These are phyloP conservation scores for Rissa tridactyla DNA, from an alignment of 2,113 vertebrate genomes.

Conservation along the genomic window DNA sequence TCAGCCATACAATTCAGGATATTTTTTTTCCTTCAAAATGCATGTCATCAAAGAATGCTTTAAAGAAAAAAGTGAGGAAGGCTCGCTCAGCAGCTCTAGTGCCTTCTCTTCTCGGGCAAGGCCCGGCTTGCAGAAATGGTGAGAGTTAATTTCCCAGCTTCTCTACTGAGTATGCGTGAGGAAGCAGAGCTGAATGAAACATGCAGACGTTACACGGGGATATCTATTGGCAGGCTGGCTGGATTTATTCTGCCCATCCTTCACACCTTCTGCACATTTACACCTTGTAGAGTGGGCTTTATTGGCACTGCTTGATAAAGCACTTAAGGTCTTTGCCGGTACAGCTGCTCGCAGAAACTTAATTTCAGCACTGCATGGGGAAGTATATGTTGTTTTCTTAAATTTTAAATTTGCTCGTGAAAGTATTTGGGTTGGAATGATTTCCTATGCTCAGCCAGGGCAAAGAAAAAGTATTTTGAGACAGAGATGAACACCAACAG, in stretches of 20 bases:
- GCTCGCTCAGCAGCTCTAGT: fast-evolving
- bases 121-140: neutral
- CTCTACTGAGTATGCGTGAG: neutral
- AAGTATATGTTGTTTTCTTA: neutral
- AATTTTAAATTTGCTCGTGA: neutral
- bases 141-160: neutral
- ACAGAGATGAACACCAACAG: neutral
- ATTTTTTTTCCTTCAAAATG: neutral
- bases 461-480: neutral
- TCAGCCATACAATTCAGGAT: neutral
- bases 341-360: neutral
- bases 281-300: neutral
- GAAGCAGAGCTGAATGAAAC: neutral
- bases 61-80: neutral
- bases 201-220: neutral
- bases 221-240: neutral
- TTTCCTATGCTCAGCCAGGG: fast-evolving
- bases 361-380: neutral
- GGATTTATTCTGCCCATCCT: neutral
- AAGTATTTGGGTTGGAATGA: neutral
- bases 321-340: neutral
- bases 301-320: neutral
- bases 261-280: neutral
- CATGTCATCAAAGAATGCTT: neutral
- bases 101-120: neutral